Evolutionary conservation across 2,113 vertebrate genomes (phyloP).

Genomic region (Falco punctatus): DNA sequence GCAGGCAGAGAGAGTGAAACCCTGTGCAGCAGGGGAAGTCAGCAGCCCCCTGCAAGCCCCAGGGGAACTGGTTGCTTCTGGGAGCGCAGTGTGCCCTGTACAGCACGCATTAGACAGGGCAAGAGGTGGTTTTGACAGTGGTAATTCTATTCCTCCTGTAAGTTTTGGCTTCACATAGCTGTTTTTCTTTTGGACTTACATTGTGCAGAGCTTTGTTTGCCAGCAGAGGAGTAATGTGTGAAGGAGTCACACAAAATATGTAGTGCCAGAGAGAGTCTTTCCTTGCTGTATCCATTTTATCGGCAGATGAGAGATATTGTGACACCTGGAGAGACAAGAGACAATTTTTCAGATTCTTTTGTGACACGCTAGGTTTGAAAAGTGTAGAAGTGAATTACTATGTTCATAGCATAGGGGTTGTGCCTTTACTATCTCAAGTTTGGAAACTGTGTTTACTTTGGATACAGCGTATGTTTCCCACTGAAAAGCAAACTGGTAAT

Average conservation of each 20-base stretch:
- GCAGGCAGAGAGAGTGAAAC: background rate
- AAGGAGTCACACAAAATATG: constrained; percentile 28
- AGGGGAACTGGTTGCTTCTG: accelerated
- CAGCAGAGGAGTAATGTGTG: background rate
- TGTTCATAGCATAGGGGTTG: background rate
- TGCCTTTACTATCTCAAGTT: background rate
- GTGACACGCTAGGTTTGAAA: constrained; percentile 4
- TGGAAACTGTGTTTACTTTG: background rate
- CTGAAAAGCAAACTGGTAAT: background rate
- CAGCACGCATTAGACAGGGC: background rate
- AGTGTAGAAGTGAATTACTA: background rate
- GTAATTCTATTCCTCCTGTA: background rate
- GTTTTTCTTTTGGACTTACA: background rate
- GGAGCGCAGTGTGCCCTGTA: accelerated
- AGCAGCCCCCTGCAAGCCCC: background rate
- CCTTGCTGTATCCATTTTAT: constrained; percentile 40
- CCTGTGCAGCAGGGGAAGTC: background rate
- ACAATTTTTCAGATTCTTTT: constrained; percentile 22
- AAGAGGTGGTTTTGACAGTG: background rate
- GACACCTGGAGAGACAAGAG: background rate
- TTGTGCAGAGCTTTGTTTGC: background rate
- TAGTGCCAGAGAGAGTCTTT: background rate
- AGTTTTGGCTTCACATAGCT: background rate
- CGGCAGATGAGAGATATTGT: constrained; percentile 17
- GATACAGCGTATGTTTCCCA: background rate